Evolutionary conservation across 2,797 vertebrate species (phyloP), one percentile per base, ranked within the genome.

Genomic region (Rhadinocentrus ornatus): DNA sequence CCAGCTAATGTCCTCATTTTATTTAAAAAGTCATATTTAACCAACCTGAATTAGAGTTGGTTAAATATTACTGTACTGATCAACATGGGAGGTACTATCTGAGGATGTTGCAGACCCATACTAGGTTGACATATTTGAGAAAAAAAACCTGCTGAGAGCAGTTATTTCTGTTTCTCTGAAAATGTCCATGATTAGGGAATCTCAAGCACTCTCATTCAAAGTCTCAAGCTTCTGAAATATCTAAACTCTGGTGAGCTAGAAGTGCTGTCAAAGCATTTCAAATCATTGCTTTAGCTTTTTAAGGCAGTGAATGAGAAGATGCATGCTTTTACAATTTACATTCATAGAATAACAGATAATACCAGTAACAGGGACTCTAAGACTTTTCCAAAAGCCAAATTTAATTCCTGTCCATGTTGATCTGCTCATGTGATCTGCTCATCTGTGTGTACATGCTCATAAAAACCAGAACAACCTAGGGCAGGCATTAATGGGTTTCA

Each of bases 191-290:
- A 22, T 22, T 9, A 22, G 46, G n/a, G 46, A 50, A 62, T 61
- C 50, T 50, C 12, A 50, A 39, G 31, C 39, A 32, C 7, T 57
- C 24, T 1, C 26, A 44, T 41, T 63, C 13, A 48, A 58, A 2
- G 2, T 72, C 53, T 61, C 63, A 65, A 22, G 16, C 61, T 64
- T 75, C 22, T 59, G 31, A 69, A 63, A 56, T 20, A 59, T 32
- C n/a, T 12, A 44, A 67, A 41, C 63, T 64, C 41, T 22, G 34
- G 26, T 29, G 57, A 27, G 55, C 20, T 24, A 32, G 26, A 4
- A 35, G 24, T 15, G 12, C 32, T 44, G 52, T 15, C 32, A 7
- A 37, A 41, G 55, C 31, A 62, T 59, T 27, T 32, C 4, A 39
- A 69, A 66, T 54, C 0, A 32, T 50, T 9, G 20, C 18, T 29